Conservation (phyloP, 2,113 vertebrate genomes). For the Mastomys coucha region DNA sequence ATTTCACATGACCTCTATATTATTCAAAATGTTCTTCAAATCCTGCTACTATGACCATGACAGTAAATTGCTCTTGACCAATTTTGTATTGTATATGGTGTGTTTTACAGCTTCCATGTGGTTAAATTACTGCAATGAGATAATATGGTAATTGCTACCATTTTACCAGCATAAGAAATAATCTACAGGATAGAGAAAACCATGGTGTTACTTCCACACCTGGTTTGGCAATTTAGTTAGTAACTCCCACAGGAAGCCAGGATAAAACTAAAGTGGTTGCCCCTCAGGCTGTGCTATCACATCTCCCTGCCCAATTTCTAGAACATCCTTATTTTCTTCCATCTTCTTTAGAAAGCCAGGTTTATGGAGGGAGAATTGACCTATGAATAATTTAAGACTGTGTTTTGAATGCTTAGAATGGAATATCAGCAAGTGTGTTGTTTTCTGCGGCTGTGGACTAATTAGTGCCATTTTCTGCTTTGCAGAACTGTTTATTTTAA, state of each 20-base stretch:
- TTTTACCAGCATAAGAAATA: background rate
- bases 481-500: background rate
- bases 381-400: background rate
- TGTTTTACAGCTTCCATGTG: background rate
- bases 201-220: background rate
- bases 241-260: background rate
- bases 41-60: background rate
- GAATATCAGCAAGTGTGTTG: background rate
- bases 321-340: background rate
- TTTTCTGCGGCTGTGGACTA: background rate
- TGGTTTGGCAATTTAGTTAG: background rate
- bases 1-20: background rate
- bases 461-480: background rate
- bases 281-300: background rate
- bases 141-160: background rate
- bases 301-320: background rate
- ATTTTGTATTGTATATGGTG: background rate
- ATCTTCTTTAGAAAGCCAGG: background rate
- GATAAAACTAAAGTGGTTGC: background rate
- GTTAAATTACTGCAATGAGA: background rate
- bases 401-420: slow-evolving; percentile 31
- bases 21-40: background rate
- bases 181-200: background rate
- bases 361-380: background rate
- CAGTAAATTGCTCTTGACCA: background rate